Evolutionary conservation across 2,797 vertebrate genomes (phyloP), one percentile per base, ranked within the genome.

Genomic region (Dicrostonyx torquatus): DNA sequence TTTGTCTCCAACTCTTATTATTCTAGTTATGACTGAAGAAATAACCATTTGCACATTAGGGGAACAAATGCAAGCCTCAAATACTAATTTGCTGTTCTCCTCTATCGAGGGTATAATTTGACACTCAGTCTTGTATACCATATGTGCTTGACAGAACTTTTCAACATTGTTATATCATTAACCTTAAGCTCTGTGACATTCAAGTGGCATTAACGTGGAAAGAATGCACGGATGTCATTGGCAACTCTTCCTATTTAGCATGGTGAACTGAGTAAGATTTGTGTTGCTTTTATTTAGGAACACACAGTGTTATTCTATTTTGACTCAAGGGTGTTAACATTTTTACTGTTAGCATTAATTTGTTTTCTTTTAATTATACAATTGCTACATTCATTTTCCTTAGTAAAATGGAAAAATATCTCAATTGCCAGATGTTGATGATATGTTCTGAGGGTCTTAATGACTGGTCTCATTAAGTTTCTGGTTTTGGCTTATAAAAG

Each of bases 321-420:
- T 87, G 73, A 92, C 43, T 94, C 87, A 84, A 76, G 79, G 85
- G 31, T 95, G 66, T 96, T 96, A 92, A 95, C 45, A 75, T 89
- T 91, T 94, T 91, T 89, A 86, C 76, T 43, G n/a, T 94, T 97
- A 89, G 53, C 73, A 87, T 96, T 96, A 93, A 94, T 92, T 96
- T 96, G 55, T 94, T 97, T 96, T 97, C 91, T 96, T 96, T 96
- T 96, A 94, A 90, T 96, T 79, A 82, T 76, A 58, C 70, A 90
- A 72, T 92, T 80, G 83, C 85, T 96, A 34, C 53, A 88, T 92
- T 93, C 68, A 66, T 97, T 97, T 97, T 94, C 62, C 84, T 94
- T 93, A 82, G 76, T 88, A 73, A 94, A 89, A 90, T 78, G 72
- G 89, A 87, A 95, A 95, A 95, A 93, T 45, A 89, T 53, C 64